Evolutionary conservation across 2,888 invertebrate genomes (phyloP).

Genomic region (Tribolium freemani): DNA sequence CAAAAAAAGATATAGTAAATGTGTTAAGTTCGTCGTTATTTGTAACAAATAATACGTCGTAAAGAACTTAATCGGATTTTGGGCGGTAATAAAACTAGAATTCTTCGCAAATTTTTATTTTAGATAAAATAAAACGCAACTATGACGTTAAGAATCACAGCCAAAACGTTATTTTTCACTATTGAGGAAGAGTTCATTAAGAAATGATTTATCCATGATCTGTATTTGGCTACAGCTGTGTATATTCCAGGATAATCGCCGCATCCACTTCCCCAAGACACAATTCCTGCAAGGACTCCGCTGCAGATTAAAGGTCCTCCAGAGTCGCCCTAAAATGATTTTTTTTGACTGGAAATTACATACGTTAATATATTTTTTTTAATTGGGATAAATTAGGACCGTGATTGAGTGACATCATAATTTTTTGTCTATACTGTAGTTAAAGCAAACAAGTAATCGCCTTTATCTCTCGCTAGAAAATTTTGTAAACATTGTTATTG

Average conservation of each 20-base stretch:
- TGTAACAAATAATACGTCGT: background rate
- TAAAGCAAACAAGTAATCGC: background rate
- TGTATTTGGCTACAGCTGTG: slow-evolving; percentile 50
- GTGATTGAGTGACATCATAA: background rate
- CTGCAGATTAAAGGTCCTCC: slow-evolving; percentile 56
- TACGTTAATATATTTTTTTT: background rate
- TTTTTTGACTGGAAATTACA: background rate
- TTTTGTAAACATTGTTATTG: background rate
- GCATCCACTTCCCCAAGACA: slow-evolving; percentile 56
- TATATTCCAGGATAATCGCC: slow-evolving; percentile 57
- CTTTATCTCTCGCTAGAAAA: background rate
- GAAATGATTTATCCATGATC: slow-evolving; percentile 52
- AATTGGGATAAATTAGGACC: background rate
- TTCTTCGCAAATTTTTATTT: no score
- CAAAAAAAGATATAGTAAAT: background rate
- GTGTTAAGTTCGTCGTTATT: background rate
- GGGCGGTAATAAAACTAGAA: background rate
- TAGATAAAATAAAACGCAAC: background rate
- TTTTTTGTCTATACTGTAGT: background rate
- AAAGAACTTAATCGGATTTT: background rate
- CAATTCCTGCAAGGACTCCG: slow-evolving; percentile 53
- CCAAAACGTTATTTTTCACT: background rate
- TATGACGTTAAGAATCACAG: background rate
- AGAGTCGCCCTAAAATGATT: slow-evolving; percentile 54
- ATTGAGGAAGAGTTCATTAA: background rate